Evolutionary conservation across 2,888 invertebrate species (phyloP), one percentile per base, ranked within the genome.

Genomic region (Diarsia rubi): DNA sequence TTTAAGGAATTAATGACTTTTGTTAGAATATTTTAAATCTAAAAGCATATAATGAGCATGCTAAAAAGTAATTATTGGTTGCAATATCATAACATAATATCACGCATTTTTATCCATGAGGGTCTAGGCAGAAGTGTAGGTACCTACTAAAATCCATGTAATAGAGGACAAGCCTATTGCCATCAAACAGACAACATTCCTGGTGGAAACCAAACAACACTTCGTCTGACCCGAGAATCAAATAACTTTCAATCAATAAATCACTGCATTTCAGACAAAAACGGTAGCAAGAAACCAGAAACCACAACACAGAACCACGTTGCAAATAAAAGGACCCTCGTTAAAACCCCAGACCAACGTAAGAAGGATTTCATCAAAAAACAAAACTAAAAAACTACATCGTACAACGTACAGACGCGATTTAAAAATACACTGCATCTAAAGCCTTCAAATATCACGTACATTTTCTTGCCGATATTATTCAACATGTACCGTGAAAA

Each of bases 401-500:
- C 21, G 12, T 52, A n/a, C n/a, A n/a, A n/a, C n/a, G 31, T 24
- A 19, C 57, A 52, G 37, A 21, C 37, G 5, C n/a, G 14, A 47
- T 74, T 66, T 66, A 21, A 66, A 69, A 65, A 74, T 54, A 65
- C 42, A 73, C 19, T 69, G 49, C 69, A 78, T 31, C 21, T 19
- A 3, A 72, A 78, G 65, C 27, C 57, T 78, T 63, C 57, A 31
- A 63, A 75, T 62, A 49, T 21, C 49, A 64, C 67, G 63, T 60
- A 59, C 59, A 64, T 68, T 68, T 54, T 64, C 63, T 57, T 52
- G 1, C 12, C 70, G 42, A 75, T 79, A 70, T 68, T 59, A 67
- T 79, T 74, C 74, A 69, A 69, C 52, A 63, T 73, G 31, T 69
- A 74, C 45, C 16, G 45, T 49, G 74, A 69, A 79, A 59, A 74